Evolutionary conservation across 2,888 invertebrate species (phyloP).

Genomic region (Ophion ventricosus): DNA sequence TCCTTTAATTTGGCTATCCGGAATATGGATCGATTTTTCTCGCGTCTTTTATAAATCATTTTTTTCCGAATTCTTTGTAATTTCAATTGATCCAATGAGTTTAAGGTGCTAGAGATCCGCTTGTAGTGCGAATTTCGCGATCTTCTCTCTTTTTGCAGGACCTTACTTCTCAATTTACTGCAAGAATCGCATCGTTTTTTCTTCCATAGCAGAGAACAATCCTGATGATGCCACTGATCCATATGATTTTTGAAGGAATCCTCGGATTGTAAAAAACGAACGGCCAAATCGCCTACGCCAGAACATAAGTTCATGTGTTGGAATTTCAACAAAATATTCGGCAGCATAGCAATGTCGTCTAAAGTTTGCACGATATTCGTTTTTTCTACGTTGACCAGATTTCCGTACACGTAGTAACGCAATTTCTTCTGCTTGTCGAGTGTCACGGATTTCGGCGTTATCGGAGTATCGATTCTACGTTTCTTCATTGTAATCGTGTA

Average conservation of each 20-base stretch:
- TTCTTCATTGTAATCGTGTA: background rate
- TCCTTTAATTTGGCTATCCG: background rate
- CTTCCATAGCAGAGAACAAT: conserved; percentile 16
- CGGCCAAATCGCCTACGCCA: conserved; percentile 12
- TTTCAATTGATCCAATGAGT: conserved; percentile 5
- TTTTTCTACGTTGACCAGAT: conserved; percentile 7
- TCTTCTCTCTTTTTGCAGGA: conserved; percentile 8
- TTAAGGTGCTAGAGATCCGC: conserved; percentile 5
- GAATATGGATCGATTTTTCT: conserved; percentile 13
- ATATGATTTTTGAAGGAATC: conserved; percentile 21
- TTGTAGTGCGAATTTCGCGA: background rate
- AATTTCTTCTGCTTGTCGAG: conserved; percentile 23
- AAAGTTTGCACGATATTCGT: conserved; percentile 1
- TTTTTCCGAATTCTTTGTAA: conserved; percentile 4
- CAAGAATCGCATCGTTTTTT: conserved; percentile 31
- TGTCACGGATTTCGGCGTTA: conserved; percentile 23
- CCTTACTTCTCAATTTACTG: conserved; percentile 14
- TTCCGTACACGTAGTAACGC: conserved; percentile 26
- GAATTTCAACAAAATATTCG: conserved; percentile 15
- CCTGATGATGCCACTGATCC: conserved; percentile 17
- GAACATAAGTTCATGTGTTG: conserved; percentile 10
- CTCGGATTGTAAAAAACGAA: background rate
- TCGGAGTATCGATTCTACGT: background rate
- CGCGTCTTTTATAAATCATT: conserved; percentile 8
- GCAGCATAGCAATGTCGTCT: background rate